A percentile compares a stretch with the other conserved stretches of the same genome.
Evolutionary conservation across 2,888 invertebrate genomes (phyloP).

Genomic region (Prenolepis imparis): DNA sequence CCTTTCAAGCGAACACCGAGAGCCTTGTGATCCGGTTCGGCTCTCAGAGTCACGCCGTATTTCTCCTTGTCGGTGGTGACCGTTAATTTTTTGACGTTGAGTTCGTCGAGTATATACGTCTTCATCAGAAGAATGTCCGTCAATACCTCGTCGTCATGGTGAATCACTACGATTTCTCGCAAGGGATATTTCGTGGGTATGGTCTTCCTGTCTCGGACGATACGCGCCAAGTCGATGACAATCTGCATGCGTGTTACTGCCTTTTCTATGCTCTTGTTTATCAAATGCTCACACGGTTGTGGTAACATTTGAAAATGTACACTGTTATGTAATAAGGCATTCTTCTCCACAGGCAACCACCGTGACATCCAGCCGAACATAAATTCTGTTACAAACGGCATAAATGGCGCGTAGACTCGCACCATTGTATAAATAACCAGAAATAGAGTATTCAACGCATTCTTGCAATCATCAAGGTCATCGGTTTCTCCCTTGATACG

Average conservation of each 20-base stretch:
- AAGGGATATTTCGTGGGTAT: slow-evolving; percentile 98
- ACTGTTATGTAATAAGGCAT: slow-evolving; percentile 88
- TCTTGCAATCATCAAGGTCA: slow-evolving; percentile 90
- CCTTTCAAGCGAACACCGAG: slow-evolving; percentile 96
- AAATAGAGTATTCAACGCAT: slow-evolving; percentile 95
- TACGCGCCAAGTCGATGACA: slow-evolving; percentile 97
- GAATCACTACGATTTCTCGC: slow-evolving; percentile 97
- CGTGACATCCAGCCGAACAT: slow-evolving; percentile 96
- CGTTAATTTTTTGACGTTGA: slow-evolving; percentile 95
- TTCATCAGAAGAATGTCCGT: slow-evolving; percentile 93
- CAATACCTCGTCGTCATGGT: slow-evolving; percentile 93
- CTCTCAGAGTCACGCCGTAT: slow-evolving; percentile 96
- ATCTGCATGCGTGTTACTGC: slow-evolving; percentile 97
- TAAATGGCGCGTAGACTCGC: slow-evolving; percentile 98
- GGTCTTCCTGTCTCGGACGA: slow-evolving; percentile 96
- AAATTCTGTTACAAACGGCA: slow-evolving; percentile 97
- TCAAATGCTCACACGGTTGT: slow-evolving; percentile 90
- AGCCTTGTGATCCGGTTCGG: slow-evolving; percentile 97
- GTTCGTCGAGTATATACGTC: slow-evolving; percentile 95
- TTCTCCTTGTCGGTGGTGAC: slow-evolving; percentile 96
- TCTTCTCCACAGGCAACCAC: slow-evolving; percentile 87
- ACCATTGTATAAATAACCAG: slow-evolving; percentile 95
- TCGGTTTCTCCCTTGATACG: slow-evolving; percentile 98
- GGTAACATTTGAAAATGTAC: slow-evolving; percentile 98
- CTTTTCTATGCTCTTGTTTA: slow-evolving; percentile 94